Percentiles rank a stretch among this genome's conserved stretches.
Conservation (phyloP, 2,113 vertebrate genomes). For the Myotis yumanensis region DNA sequence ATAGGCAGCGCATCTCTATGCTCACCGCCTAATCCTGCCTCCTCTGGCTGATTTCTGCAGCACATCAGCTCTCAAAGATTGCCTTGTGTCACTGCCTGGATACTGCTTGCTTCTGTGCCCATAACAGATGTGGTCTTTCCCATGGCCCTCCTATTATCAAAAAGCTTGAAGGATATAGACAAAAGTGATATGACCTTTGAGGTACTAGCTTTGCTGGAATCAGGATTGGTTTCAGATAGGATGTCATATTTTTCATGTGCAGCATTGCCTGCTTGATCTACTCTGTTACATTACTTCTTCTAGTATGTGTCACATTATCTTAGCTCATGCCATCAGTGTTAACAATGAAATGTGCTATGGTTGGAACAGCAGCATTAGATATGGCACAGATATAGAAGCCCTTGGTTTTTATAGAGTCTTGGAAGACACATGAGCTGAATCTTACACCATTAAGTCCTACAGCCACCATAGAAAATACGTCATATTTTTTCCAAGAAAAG, state of each 20-base stretch:
- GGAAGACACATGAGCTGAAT: neutral
- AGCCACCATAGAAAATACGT: neutral
- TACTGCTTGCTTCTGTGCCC: neutral
- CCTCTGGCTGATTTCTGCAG: neutral
- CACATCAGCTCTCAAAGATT: neutral
- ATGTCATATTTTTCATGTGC: conserved; percentile 37
- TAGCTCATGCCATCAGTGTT: conserved; percentile 35
- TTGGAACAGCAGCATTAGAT: neutral
- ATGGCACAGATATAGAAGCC: neutral
- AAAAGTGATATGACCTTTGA: conserved; percentile 25
- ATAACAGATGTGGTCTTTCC: neutral
- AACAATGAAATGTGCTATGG: neutral
- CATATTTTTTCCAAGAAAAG: neutral
- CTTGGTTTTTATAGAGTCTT: neutral
- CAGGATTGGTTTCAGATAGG: conserved; percentile 38
- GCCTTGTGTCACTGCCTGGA: neutral
- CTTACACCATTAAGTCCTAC: neutral
- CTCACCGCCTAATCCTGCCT: neutral
- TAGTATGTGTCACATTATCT: neutral
- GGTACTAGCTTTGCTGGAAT: neutral
- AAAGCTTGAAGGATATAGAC: conserved; percentile 14
- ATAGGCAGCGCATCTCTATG: neutral
- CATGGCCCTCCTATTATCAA: neutral
- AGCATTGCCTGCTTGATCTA: neutral
- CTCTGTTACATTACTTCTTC: conserved; percentile 50